phyloP scores from a whole-genome alignment of 2,113 vertebrate species.

The Ailuropoda melanoleuca region DNA sequence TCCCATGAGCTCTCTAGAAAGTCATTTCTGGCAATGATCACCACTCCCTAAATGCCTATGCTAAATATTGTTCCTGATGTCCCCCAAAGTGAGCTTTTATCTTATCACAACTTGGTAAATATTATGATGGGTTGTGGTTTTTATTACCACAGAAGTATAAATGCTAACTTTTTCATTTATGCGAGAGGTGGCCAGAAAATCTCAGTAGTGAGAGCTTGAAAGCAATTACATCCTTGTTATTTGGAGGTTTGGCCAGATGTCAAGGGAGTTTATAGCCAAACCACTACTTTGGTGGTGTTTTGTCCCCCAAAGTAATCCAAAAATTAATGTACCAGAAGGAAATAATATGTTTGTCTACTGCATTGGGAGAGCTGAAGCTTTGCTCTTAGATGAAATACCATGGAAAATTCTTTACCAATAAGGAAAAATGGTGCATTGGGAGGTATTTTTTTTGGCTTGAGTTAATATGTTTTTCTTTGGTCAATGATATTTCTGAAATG shows the following conservation, averaged over 20 bases:
- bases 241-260: conserved; percentile 65
- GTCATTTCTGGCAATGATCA: not conserved
- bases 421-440: not conserved
- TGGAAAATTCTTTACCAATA: not conserved
- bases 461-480: not conserved
- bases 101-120: conserved; percentile 59
- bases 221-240: conserved; percentile 61
- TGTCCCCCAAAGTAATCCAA: conserved; percentile 70
- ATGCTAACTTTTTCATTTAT: conserved; percentile 47
- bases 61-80: conserved; percentile 17
- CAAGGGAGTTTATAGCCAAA: conserved; percentile 74
- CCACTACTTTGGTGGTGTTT: conserved; percentile 64
- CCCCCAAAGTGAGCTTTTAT: conserved; percentile 57
- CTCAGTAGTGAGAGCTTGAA: conserved; percentile 9
- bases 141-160: conserved; percentile 37
- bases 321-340: conserved; percentile 76
- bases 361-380: not conserved
- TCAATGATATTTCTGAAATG: not conserved
- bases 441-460: not conserved
- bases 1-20: not conserved
- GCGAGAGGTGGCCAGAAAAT: conserved; percentile 52
- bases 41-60: not conserved
- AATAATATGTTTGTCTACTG: conserved; percentile 64
- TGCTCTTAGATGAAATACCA: not conserved
- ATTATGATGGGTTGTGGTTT: conserved; percentile 63